Conservation (phyloP, 2,113 vertebrate species). For the Neotoma lepida region DNA sequence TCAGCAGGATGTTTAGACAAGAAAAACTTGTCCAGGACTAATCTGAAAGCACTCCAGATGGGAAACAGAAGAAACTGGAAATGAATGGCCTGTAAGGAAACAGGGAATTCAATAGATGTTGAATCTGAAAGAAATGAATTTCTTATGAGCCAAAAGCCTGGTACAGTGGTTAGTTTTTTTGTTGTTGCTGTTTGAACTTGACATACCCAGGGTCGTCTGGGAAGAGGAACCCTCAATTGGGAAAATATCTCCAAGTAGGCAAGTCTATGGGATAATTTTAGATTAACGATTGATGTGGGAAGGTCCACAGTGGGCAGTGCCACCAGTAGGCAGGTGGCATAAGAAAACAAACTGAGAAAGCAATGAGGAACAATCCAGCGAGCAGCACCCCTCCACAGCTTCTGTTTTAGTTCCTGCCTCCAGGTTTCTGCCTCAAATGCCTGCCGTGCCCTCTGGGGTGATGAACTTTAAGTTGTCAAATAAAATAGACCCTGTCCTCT, state of each 20-base stretch:
- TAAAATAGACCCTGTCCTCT: background rate
- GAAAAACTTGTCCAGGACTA: background rate
- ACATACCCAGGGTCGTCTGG: background rate
- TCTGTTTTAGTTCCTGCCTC: background rate
- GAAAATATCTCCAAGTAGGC: background rate
- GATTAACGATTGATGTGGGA: background rate
- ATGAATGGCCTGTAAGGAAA: background rate
- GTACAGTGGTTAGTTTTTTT: background rate
- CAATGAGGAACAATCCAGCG: background rate
- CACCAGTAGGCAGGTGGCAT: background rate
- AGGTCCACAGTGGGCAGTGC: background rate
- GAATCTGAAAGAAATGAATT: background rate
- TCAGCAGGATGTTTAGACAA: background rate
- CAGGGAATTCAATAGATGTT: background rate
- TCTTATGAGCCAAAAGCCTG: fast-evolving
- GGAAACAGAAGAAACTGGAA: background rate
- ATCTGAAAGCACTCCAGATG: background rate
- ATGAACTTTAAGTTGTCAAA: background rate
- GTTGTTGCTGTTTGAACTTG: background rate
- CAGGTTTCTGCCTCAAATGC: background rate
- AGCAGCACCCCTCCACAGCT: background rate
- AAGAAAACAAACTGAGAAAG: background rate
- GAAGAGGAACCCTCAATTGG: background rate
- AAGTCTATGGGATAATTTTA: background rate
- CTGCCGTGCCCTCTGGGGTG: background rate